Percentiles rank a stretch among this genome's conserved stretches.
These are phyloP conservation scores for Schizothorax lantsangensis DNA, from an alignment of 2,797 vertebrate species.

Conservation along the genomic window DNA sequence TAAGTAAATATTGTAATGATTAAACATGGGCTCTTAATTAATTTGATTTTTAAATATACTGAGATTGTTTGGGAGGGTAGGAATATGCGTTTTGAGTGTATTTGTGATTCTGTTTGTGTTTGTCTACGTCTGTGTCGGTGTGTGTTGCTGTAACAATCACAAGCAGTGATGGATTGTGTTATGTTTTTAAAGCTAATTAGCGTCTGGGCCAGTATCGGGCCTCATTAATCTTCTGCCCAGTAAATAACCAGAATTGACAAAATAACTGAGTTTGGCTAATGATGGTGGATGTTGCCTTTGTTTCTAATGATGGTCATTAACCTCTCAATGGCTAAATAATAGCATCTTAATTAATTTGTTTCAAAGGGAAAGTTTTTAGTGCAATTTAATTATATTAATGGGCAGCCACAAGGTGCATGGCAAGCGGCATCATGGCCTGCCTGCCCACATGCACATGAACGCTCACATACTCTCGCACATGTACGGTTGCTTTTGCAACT, in stretches of 20 bases:
- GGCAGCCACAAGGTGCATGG: constrained; percentile 70
- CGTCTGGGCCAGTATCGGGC: constrained; percentile 88
- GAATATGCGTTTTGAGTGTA: neutral
- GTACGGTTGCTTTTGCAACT: constrained; percentile 16
- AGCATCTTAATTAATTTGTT: constrained; percentile 86
- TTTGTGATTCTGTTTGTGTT: constrained; percentile 24
- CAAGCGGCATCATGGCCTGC: constrained; percentile 57
- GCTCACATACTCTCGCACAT: neutral
- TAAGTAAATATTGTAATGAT: constrained; percentile 4
- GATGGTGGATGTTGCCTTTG: constrained; percentile 92
- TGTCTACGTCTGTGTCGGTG: constrained; percentile 61
- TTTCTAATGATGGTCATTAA: constrained; percentile 90
- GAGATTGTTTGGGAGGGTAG: neutral
- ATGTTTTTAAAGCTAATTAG: constrained; percentile 99
- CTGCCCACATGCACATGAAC: constrained; percentile 56
- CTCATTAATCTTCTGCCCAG: constrained; percentile 93
- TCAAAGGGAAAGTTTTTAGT: constrained; percentile 82
- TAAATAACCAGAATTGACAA: constrained; percentile 99
- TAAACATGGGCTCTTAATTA: neutral
- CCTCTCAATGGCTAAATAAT: constrained; percentile 89
- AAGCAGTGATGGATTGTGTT: constrained; percentile 97
- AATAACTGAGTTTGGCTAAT: constrained; percentile 98
- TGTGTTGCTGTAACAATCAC: constrained; percentile 83
- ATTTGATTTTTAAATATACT: neutral
- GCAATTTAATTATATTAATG: constrained; percentile 83